Base-by-base conservation (phyloP, 2,797 vertebrate genomes). In the Neostethus bicornis region DNA sequence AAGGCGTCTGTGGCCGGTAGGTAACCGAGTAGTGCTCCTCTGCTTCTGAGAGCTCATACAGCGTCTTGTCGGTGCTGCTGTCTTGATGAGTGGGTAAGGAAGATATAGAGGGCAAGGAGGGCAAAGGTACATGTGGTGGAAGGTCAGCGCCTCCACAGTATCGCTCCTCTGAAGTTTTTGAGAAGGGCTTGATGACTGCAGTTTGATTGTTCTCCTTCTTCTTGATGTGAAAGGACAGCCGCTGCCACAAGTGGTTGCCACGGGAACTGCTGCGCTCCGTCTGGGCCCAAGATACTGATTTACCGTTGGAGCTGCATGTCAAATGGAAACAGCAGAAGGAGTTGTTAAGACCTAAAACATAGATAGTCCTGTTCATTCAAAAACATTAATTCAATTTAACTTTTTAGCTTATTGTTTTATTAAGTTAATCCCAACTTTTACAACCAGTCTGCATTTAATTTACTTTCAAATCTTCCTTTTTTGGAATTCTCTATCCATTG, bases 271-370 rank as follows among this genome's bases (percentile, higher is more conserved):
- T 93, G 76, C 93, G 93, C 85, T 98, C 96, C 0, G 94, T 96
- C 87, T 96, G 96, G 7, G 96, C 97, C 97, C 97, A 99, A 1
- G 96, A 96, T 61, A 99, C 96, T 0, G 96, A 97, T 86, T 98
- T 99, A 12, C 96, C 97, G 0, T 99, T 99, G 43, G 96, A 99
- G 87, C 97, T 98, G 88, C 19, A 82, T 17, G 31, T 44, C 26
- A 45, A 14, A 29, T 23, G 39, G 21, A 45, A 50, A 47, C 20
- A 31, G 13, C 73, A 16, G 31, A n/a, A 44, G 31, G 4, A 6
- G 6, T 34, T 62, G 52, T 43, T 47, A 52, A 19, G 25, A 17
- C 11, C 16, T n/a, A 5, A 2, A 7, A 62, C 14, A 14, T 35
- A 34, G 24, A 56, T n/a, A 20, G 29, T 35, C 47, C 14, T 59